Percentiles rank a stretch among this genome's conserved stretches.
phyloP scores from a whole-genome alignment of 2,888 invertebrate genomes.

The Sesia bembeciformis region DNA sequence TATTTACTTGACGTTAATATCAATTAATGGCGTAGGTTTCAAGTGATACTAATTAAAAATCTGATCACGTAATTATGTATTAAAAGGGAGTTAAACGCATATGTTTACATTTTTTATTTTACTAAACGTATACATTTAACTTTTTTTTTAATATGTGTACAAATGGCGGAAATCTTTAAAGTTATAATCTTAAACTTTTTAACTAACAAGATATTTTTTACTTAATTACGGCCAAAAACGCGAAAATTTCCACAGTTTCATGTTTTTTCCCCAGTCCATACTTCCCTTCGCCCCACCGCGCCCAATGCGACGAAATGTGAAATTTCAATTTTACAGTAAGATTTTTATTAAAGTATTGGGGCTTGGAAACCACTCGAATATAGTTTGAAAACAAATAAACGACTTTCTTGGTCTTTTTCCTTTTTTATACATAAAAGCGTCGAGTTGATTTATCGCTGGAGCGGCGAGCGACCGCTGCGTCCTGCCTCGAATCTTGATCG shows the following conservation, averaged over 20 bases:
- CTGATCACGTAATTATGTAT: too few species aligned
- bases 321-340: conserved; percentile 54
- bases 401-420: conserved; percentile 49
- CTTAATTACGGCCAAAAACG: conserved; percentile 31
- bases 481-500: conserved; percentile 60
- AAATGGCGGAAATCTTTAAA: too few species aligned
- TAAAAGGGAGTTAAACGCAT: too few species aligned
- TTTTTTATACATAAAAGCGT: conserved; percentile 61
- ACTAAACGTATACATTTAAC: too few species aligned
- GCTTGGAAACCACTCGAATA: conserved; percentile 46
- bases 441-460: conserved; percentile 63
- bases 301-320: conserved; percentile 43
- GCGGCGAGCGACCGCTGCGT: conserved; percentile 43
- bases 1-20: too few species aligned
- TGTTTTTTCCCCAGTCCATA: conserved; percentile 26
- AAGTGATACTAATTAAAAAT: too few species aligned
- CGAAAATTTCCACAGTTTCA: conserved; percentile 28
- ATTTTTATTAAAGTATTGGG: conserved; percentile 53
- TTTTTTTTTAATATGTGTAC: too few species aligned
- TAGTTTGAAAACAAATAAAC: conserved; percentile 71
- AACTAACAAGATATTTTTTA: conserved; percentile 17
- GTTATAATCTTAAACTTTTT: not conserved
- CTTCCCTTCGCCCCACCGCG: conserved; percentile 10
- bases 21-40: too few species aligned
- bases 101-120: too few species aligned